Percentiles rank a stretch among this genome's conserved stretches.
Evolutionary conservation across 2,888 invertebrate genomes (phyloP).

Genomic region (Psococerastis gibbosa): DNA sequence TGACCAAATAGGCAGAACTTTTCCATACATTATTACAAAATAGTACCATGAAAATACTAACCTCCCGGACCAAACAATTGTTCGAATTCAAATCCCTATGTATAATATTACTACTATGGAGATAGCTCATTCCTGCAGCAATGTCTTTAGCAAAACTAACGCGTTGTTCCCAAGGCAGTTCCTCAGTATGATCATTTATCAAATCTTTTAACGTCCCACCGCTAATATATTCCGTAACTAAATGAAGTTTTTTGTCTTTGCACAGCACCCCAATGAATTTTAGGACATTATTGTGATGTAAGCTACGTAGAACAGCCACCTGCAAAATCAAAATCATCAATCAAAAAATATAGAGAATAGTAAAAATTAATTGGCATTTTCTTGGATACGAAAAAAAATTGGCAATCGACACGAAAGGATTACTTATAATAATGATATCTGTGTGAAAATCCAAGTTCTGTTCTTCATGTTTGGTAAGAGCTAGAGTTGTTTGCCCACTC

Average conservation of each 20-base stretch:
- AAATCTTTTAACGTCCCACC: constrained; percentile 79
- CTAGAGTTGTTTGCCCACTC: no score
- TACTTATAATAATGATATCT: no score
- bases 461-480: no score
- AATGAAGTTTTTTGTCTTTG: constrained; percentile 74
- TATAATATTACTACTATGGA: constrained; percentile 87
- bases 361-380: no score
- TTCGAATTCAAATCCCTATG: constrained; percentile 90
- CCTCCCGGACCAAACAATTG: constrained; percentile 80
- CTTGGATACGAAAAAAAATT: no score
- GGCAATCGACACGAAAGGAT: no score
- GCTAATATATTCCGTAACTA: constrained; percentile 83
- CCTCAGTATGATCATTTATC: constrained; percentile 49
- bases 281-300: constrained; percentile 77
- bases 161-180: constrained; percentile 60
- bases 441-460: no score
- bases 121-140: constrained; percentile 81
- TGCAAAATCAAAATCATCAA: constrained; percentile 21
- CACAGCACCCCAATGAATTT: constrained; percentile 85
- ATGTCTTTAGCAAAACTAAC: constrained; percentile 80
- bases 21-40: neutral
- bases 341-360: no score
- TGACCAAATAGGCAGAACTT: neutral
- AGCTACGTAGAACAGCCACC: constrained; percentile 78
- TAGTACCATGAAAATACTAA: constrained; percentile 21